phyloP scores from a whole-genome alignment of 2,888 invertebrate genomes.

The Oligia strigilis region DNA sequence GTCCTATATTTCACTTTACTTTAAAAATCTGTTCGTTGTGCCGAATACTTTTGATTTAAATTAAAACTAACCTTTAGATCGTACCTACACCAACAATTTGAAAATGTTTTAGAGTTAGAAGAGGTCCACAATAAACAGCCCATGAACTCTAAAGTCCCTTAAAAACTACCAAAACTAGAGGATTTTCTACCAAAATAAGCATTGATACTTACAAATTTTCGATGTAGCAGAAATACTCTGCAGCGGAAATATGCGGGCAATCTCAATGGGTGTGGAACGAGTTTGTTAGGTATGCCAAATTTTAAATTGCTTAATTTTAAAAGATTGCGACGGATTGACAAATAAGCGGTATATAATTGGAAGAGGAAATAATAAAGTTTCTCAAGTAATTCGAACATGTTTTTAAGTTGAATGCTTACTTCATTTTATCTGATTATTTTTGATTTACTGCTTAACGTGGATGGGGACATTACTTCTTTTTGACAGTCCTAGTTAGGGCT shows the following conservation, averaged over 20 bases:
- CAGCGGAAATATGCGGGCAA: conserved; percentile 58
- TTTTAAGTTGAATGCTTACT: conserved; percentile 47
- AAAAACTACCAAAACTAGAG: background rate
- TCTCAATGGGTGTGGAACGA: conserved; percentile 66
- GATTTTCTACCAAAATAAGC: background rate
- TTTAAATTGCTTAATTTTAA: conserved; percentile 68
- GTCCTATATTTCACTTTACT: background rate
- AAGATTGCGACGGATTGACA: conserved; percentile 67
- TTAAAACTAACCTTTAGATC: background rate
- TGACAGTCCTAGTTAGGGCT: background rate
- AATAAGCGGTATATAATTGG: conserved; percentile 64
- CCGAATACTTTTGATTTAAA: background rate
- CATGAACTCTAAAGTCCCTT: background rate
- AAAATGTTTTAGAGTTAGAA: background rate
- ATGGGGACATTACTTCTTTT: background rate
- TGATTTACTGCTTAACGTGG: conserved; percentile 29
- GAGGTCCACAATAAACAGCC: background rate
- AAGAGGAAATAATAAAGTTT: conserved; percentile 63
- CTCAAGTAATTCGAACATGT: conserved; percentile 48
- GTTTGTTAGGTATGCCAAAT: conserved; percentile 68
- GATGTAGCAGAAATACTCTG: conserved; percentile 52
- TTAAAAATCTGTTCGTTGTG: background rate
- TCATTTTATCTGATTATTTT: conserved; percentile 44
- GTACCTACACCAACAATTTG: background rate
- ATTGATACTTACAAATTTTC: conserved; percentile 22